Evolutionary conservation across 1,140 invertebrate species (phyloP).

Genomic region (Sarcophaga peregrina): DNA sequence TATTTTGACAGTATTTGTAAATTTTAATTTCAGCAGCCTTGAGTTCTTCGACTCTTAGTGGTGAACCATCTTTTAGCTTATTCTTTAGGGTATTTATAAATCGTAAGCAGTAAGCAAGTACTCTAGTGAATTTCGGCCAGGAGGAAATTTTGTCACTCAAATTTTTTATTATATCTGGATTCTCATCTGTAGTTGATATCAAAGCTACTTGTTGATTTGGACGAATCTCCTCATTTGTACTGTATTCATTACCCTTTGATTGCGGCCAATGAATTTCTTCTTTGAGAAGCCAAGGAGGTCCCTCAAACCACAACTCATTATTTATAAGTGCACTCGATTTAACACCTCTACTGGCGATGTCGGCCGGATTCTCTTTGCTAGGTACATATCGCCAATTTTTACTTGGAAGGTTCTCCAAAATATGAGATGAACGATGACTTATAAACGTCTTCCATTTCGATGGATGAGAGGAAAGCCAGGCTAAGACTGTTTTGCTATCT

Average conservation of each 20-base stretch:
- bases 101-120: constrained; percentile 28
- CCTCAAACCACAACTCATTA: not conserved
- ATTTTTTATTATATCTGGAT: not conserved
- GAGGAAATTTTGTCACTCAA: not conserved
- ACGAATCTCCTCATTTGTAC: not conserved
- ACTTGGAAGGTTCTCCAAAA: not conserved
- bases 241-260: not conserved
- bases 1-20: not conserved
- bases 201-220: not conserved
- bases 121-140: not conserved
- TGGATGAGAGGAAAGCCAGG: not conserved
- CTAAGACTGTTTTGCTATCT: too few relatives aligned
- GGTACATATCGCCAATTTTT: not conserved
- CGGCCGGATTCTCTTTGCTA: not conserved
- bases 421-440: not conserved
- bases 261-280: not conserved
- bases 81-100: not conserved
- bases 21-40: too few relatives aligned
- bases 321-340: not conserved
- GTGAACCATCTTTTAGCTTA: not conserved
- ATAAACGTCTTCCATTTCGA: not conserved
- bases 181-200: not conserved
- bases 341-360: not conserved
- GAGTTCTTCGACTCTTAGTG: not conserved
- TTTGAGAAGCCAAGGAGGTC: not conserved